Percentiles rank a stretch among this genome's conserved stretches.
phyloP scores from a whole-genome alignment of 2,888 invertebrate genomes.

The Brenthis daphne region DNA sequence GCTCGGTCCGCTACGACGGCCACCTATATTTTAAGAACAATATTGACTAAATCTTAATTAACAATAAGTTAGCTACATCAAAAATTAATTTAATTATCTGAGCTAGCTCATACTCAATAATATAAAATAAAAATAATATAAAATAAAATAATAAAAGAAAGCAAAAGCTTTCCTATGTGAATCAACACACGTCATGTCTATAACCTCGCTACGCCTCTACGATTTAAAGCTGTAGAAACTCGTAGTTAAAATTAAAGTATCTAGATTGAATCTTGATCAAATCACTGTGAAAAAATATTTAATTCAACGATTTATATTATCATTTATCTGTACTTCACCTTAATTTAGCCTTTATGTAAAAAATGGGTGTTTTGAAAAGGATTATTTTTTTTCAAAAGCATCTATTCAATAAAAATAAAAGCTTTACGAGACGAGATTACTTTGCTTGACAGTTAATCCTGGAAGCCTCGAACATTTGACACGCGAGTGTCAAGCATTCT shows the following conservation, averaged over 20 bases:
- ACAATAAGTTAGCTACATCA: not conserved
- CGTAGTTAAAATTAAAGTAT: not conserved
- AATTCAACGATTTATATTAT: too few relatives aligned
- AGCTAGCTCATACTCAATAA: too few relatives aligned
- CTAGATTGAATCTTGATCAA: not conserved
- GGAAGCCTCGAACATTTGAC: not conserved
- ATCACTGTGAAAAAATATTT: not conserved
- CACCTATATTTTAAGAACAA: slow-evolving; percentile 62
- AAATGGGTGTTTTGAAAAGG: slow-evolving; percentile 1
- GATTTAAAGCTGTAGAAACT: not conserved
- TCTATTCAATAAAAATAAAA: slow-evolving; percentile 5
- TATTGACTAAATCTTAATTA: not conserved
- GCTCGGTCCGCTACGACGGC: slow-evolving; percentile 92
- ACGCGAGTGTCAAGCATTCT: not conserved
- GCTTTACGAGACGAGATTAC: slow-evolving; percentile 2
- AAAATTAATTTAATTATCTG: too few relatives aligned
- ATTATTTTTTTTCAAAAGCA: slow-evolving; percentile 10
- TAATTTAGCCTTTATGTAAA: too few relatives aligned
- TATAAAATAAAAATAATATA: too few relatives aligned
- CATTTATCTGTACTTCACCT: too few relatives aligned
- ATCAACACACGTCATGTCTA: not conserved
- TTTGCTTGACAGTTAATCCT: slow-evolving; percentile 12
- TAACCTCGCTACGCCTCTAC: not conserved
- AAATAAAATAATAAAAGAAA: not conserved
- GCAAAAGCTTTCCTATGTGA: not conserved